phyloP scores from a whole-genome alignment of 1,140 invertebrate genomes.

The Agraylea sexmaculata region DNA sequence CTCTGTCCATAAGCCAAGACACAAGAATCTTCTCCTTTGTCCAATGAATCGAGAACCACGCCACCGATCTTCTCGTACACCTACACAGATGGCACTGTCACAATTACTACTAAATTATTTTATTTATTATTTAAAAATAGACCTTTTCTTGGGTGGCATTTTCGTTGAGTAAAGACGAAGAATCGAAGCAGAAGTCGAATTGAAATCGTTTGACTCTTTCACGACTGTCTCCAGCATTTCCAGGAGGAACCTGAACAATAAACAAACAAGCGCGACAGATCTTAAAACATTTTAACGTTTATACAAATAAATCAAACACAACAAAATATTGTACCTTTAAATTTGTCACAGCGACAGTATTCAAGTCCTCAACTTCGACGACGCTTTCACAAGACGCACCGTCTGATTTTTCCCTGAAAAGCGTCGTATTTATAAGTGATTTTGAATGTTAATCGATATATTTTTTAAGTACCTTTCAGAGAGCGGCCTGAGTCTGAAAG shows the following conservation, averaged over 20 bases:
- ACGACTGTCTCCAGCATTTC: conserved; percentile 51
- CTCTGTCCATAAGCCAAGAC: conserved; percentile 71
- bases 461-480: conserved; percentile 36
- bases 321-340: conserved; percentile 33
- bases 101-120: conserved; percentile 1
- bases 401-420: conserved; percentile 26
- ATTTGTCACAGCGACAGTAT: conserved; percentile 41
- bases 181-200: conserved; percentile 63
- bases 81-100: conserved; percentile 29
- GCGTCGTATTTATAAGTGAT: background rate
- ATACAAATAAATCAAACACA: conserved; percentile 16
- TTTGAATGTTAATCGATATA: conserved; percentile 1
- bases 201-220: conserved; percentile 52
- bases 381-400: conserved; percentile 24
- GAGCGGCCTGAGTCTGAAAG: conserved; percentile 41
- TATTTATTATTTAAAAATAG: conserved; percentile 7
- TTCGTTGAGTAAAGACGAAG: conserved; percentile 34
- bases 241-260: conserved; percentile 43
- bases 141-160: conserved; percentile 52
- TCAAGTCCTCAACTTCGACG: conserved; percentile 33
- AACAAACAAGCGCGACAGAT: conserved; percentile 13
- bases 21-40: conserved; percentile 48
- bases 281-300: conserved; percentile 18
- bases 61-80: conserved; percentile 53
- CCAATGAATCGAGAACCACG: conserved; percentile 46